Conservation (phyloP, 1,140 invertebrate genomes). For the Teleogryllus occipitalis region DNA sequence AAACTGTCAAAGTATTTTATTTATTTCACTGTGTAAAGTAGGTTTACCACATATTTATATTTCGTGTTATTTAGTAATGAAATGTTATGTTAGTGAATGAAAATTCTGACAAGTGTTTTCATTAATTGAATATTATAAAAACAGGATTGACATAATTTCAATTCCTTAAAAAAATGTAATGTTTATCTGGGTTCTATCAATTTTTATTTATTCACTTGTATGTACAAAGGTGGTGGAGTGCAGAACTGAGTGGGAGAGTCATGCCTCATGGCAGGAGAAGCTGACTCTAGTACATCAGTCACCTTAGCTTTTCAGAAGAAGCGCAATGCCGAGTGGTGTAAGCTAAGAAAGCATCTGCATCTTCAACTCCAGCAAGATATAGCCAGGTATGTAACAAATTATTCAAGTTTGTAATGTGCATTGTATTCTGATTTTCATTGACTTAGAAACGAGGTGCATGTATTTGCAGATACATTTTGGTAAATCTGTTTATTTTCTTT, state of each 20-base stretch:
- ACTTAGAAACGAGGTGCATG: neutral
- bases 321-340: slow-evolving; percentile 13
- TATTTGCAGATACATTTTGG: too few species aligned
- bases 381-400: slow-evolving; percentile 14
- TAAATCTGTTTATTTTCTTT: neutral
- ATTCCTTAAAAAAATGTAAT: neutral
- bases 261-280: slow-evolving; percentile 24
- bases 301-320: slow-evolving; percentile 21
- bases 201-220: neutral
- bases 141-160: neutral
- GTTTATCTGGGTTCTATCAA: neutral
- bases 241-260: slow-evolving; percentile 13
- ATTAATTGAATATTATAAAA: neutral
- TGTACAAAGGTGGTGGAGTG: slow-evolving; percentile 9
- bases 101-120: neutral
- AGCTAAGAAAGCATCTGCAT: slow-evolving; percentile 19
- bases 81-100: neutral
- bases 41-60: neutral
- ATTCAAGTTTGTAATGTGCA: neutral
- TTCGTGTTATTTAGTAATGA: neutral
- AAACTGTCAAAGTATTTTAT: neutral
- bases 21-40: neutral
- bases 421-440: neutral
- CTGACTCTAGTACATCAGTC: slow-evolving; percentile 17
- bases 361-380: slow-evolving; percentile 22